Evolutionary conservation across 2,797 vertebrate genomes (phyloP).

Genomic region (Vipera ursinii): DNA sequence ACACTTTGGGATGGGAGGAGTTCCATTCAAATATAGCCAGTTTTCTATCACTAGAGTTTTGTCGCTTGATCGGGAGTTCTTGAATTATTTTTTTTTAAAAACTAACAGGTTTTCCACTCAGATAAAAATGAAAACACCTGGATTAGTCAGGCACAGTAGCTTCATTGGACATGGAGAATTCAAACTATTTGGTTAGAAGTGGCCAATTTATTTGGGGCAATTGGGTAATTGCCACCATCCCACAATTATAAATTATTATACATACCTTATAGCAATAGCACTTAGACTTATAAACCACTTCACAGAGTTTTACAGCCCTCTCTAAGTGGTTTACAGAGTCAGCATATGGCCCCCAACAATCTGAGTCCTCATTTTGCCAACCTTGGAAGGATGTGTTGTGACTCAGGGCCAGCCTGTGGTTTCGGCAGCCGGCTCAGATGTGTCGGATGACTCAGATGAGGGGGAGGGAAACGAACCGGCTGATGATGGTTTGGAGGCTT

Average conservation of each 20-base stretch:
- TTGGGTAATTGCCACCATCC: not conserved
- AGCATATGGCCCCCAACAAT: no score
- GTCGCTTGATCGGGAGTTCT: not conserved
- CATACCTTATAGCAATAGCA: not conserved
- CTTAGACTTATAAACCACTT: no score
- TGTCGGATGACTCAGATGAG: no score
- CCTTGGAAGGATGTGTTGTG: no score
- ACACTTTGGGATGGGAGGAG: not conserved
- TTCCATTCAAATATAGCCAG: not conserved
- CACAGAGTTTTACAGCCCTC: no score
- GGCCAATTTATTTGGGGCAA: not conserved
- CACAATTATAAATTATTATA: not conserved
- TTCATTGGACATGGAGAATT: not conserved
- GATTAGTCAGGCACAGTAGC: not conserved
- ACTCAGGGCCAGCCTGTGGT: no score
- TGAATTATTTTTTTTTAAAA: not conserved
- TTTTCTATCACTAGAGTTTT: not conserved
- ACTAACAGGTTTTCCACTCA: not conserved
- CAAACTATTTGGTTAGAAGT: not conserved
- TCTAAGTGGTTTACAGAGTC: no score
- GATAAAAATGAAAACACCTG: not conserved
- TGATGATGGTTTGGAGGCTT: no score
- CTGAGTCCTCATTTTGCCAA: no score
- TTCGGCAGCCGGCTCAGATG: no score
- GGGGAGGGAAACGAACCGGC: no score